Conservation (phyloP, 2,113 vertebrate genomes). For the Sialia sialis region DNA sequence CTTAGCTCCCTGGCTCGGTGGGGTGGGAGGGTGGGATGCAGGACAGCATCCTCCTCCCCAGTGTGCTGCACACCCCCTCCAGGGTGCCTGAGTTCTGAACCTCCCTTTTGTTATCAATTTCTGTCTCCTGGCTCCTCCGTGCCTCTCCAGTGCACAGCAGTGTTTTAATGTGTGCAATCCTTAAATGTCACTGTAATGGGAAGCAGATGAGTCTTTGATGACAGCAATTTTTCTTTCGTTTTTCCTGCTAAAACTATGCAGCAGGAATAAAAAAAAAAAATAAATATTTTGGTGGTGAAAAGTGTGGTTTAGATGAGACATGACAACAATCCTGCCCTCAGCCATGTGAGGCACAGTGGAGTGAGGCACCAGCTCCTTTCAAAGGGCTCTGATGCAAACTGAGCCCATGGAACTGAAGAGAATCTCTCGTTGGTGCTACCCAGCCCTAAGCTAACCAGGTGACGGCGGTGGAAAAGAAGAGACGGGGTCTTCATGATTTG, state of each 20-base stretch:
- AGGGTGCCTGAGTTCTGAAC: not conserved
- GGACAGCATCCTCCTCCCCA: not conserved
- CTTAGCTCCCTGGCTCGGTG: not conserved
- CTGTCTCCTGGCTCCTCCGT: not conserved
- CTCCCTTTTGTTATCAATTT: not conserved
- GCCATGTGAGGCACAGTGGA: not conserved
- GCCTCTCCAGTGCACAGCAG: not conserved
- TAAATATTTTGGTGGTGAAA: not conserved
- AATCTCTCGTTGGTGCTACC: not conserved
- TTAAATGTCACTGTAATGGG: not conserved
- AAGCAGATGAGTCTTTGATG: constrained; percentile 9
- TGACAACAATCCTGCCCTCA: not conserved
- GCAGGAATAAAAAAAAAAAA: not conserved
- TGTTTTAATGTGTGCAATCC: not conserved
- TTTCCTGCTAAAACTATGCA: not conserved
- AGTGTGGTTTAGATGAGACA: not conserved
- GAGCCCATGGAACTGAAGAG: not conserved
- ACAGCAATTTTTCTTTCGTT: not conserved
- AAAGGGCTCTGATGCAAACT: not conserved
- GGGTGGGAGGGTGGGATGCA: not conserved
- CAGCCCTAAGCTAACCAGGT: no score
- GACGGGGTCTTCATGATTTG: no score
- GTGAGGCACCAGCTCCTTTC: not conserved
- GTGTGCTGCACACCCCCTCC: not conserved
- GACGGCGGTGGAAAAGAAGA: no score